These are phyloP conservation scores for Psephotus haematonotus DNA, from an alignment of 2,113 vertebrate species.

Conservation along the genomic window DNA sequence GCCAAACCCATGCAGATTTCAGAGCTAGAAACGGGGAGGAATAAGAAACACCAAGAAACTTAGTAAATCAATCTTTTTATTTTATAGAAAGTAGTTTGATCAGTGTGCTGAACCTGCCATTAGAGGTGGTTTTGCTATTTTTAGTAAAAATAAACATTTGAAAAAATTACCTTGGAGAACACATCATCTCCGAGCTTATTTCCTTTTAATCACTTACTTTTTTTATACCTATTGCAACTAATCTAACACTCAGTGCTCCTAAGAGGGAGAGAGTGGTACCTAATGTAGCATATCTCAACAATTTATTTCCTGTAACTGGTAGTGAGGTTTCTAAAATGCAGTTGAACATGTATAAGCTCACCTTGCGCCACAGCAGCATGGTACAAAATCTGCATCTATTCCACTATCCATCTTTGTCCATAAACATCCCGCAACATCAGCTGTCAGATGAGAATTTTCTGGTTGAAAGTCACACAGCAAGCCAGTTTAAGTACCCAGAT, in stretches of 20 bases:
- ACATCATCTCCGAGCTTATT: not conserved
- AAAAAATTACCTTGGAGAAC: conserved; percentile 21
- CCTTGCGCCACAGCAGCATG: not conserved
- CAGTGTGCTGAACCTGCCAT: conserved; percentile 33
- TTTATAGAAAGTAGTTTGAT: conserved; percentile 44
- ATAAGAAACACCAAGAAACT: not conserved
- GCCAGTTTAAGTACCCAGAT: conserved; percentile 45
- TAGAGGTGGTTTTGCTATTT: conserved; percentile 8
- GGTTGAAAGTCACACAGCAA: not conserved
- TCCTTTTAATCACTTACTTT: conserved; percentile 1
- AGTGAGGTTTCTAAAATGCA: not conserved
- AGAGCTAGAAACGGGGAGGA: not conserved
- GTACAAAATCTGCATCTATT: not conserved
- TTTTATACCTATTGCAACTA: conserved; percentile 1
- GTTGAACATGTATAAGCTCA: not conserved
- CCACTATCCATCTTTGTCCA: not conserved
- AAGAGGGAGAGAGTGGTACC: not conserved
- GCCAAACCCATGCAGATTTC: not conserved
- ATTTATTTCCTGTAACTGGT: not conserved
- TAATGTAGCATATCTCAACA: not conserved
- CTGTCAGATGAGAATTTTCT: not conserved
- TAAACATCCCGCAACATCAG: not conserved
- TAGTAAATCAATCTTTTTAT: conserved; percentile 31
- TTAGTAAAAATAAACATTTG: conserved; percentile 57
- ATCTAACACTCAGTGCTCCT: conserved; percentile 4